phyloP scores from a whole-genome alignment of 2,888 invertebrate genomes.

The Lasioglossum pauxillum region DNA sequence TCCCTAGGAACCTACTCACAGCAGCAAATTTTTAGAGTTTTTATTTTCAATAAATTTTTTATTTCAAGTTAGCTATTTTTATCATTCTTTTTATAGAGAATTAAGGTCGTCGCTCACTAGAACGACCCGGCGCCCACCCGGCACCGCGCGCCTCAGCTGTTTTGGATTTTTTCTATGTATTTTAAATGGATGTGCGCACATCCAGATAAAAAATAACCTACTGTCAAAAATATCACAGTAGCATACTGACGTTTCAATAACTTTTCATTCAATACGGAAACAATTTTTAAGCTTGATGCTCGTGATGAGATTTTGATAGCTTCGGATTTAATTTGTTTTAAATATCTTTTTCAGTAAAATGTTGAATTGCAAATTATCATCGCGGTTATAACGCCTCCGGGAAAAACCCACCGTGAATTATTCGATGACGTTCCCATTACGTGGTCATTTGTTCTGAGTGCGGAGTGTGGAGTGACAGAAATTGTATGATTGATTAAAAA shows the following conservation, averaged over 20 bases:
- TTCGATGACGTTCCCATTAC: not conserved
- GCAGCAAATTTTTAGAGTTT: too few species aligned
- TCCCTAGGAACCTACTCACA: rapidly evolving
- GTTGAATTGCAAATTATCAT: not conserved
- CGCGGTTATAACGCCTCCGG: not conserved
- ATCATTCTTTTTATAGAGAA: too few species aligned
- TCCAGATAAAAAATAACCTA: too few species aligned
- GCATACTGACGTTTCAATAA: not conserved
- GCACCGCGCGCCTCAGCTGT: too few species aligned
- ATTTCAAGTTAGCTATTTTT: not conserved
- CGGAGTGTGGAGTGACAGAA: not conserved
- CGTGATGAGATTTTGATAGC: not conserved
- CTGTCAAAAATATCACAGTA: too few species aligned
- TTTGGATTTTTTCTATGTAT: too few species aligned
- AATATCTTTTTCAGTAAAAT: not conserved
- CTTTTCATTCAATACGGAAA: not conserved
- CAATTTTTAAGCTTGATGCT: not conserved
- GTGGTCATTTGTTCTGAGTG: not conserved
- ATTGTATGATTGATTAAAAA: not conserved
- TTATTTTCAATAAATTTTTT: not conserved
- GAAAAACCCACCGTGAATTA: not conserved
- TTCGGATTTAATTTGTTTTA: not conserved
- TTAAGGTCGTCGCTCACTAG: too few species aligned
- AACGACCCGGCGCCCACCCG: too few species aligned
- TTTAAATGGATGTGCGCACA: too few species aligned